phyloP scores from a whole-genome alignment of 53 echinoderm and acorn worm species.

The Paracentrotus lividus region DNA sequence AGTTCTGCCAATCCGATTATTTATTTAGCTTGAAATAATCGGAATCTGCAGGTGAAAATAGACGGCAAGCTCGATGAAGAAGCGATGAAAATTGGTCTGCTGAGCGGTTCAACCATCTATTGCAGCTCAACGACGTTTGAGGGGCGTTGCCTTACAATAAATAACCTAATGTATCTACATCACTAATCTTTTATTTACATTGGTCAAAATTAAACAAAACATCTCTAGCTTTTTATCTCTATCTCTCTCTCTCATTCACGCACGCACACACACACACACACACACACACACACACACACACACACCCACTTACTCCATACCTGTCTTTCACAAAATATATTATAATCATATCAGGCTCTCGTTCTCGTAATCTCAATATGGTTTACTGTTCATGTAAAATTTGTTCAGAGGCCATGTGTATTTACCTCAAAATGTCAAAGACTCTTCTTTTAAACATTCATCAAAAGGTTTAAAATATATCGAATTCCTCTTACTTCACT shows the following conservation, averaged over 20 bases:
- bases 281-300: too few species aligned
- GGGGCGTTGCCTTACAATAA: conserved; percentile 15
- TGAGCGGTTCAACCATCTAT: background rate
- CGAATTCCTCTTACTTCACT: too few species aligned
- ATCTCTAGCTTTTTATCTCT: conserved; percentile 15
- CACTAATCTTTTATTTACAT: conserved; percentile 50
- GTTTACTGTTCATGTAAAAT: too few species aligned
- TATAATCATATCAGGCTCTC: too few species aligned
- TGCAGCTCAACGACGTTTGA: background rate
- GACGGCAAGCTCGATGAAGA: background rate
- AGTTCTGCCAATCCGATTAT: conserved; percentile 65
- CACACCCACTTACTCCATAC: background rate
- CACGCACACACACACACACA: too few species aligned
- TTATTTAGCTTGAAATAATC: conserved; percentile 23
- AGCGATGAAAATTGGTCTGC: background rate
- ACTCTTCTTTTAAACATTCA: too few species aligned
- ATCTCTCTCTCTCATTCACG: background rate
- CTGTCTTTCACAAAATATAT: background rate
- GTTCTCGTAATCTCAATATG: too few species aligned
- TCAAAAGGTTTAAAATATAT: too few species aligned
- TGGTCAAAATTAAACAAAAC: background rate
- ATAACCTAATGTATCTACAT: background rate
- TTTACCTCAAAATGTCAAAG: too few species aligned
- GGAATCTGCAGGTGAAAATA: conserved; percentile 61
- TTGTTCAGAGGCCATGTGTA: too few species aligned